Conservation (phyloP, 1,140 invertebrate species). For the Oscheius sp. region DNA sequence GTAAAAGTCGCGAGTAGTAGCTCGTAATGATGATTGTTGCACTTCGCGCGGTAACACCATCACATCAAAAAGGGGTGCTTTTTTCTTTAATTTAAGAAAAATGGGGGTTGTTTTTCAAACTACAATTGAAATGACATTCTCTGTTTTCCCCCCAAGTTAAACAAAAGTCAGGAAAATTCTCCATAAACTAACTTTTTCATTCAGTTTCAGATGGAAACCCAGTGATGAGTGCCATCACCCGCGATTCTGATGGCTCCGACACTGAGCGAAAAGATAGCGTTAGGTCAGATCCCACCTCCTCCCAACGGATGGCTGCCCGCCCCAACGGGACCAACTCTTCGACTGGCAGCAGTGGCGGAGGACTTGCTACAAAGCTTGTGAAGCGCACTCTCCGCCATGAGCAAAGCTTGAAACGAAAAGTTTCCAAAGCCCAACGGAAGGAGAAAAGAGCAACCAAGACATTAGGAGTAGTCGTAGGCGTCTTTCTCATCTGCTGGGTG, state of each 20-base stretch:
- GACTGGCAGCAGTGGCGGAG: conserved; percentile 3
- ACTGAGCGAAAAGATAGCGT: conserved; percentile 4
- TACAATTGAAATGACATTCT: no score
- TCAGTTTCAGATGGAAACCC: background rate
- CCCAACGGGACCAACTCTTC: background rate
- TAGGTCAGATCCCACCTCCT: conserved; percentile 18
- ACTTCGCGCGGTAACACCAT: no score
- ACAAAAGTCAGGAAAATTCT: no score
- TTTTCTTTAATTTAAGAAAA: no score
- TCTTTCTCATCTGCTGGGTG: conserved; percentile 96
- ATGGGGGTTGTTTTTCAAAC: no score
- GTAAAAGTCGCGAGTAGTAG: no score
- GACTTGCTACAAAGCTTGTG: conserved; percentile 23
- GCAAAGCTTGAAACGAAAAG: conserved; percentile 42
- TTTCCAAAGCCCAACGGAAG: conserved; percentile 57
- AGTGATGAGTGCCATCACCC: background rate
- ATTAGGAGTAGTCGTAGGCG: conserved; percentile 91
- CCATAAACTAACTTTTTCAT: no score
- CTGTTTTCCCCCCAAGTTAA: no score
- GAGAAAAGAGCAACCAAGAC: conserved; percentile 99
- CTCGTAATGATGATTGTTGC: no score
- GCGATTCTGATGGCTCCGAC: background rate
- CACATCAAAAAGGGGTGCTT: no score
- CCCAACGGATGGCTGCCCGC: no score
- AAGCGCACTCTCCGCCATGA: conserved; percentile 36